phyloP scores from a whole-genome alignment of 1,140 invertebrate species.

The Nebria ingens region DNA sequence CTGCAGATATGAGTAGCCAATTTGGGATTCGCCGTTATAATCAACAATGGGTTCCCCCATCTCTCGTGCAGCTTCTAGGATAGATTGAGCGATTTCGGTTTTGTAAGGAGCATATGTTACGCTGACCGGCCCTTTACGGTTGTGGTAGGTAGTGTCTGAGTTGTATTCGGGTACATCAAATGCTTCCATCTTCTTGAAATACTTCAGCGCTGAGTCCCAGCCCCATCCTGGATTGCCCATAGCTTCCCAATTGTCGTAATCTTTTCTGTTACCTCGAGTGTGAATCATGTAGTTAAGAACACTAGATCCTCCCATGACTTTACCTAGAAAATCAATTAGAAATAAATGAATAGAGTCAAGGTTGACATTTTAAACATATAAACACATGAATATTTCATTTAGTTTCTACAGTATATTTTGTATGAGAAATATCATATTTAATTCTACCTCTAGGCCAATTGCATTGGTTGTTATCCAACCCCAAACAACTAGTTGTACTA shows the following conservation, averaged over 20 bases:
- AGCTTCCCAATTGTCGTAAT: conserved; percentile 72
- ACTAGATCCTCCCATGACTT: conserved; percentile 70
- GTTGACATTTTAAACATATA: not conserved
- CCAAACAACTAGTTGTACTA: conserved; percentile 38
- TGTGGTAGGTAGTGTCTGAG: conserved; percentile 42
- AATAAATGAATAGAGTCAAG: not conserved
- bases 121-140: conserved; percentile 47
- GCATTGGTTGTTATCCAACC: conserved; percentile 41
- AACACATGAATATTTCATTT: not conserved
- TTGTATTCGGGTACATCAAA: conserved; percentile 45
- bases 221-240: conserved; percentile 73
- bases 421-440: conserved; percentile 39
- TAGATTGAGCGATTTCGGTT: conserved; percentile 51
- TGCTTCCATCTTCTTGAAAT: conserved; percentile 71
- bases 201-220: conserved; percentile 68
- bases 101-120: conserved; percentile 44
- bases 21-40: conserved; percentile 56
- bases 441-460: conserved; percentile 67
- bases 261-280: conserved; percentile 59
- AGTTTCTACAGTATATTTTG: conserved; percentile 13
- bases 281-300: conserved; percentile 89
- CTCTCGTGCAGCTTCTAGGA: conserved; percentile 55
- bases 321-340: not conserved
- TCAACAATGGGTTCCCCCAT: conserved; percentile 57
- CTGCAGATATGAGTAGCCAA: conserved; percentile 54